These are phyloP conservation scores for Drosophila gunungcola DNA, from an alignment of 1,140 invertebrate genomes.

Conservation along the genomic window DNA sequence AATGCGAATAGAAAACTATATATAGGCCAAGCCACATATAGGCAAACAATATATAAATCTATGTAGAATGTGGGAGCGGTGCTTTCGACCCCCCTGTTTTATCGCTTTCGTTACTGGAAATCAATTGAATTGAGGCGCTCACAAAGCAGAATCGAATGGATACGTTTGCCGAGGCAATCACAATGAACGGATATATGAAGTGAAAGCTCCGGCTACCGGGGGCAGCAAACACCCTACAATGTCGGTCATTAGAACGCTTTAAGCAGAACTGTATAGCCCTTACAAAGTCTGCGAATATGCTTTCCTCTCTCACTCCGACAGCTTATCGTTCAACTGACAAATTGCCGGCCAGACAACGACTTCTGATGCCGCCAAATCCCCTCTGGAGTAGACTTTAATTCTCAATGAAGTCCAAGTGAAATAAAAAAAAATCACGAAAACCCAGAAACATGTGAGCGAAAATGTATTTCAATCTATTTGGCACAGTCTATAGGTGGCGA, in stretches of 20 bases:
- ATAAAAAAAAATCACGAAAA: slow-evolving; percentile 28
- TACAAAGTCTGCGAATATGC: slow-evolving; percentile 28
- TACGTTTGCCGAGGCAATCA: slow-evolving; percentile 56
- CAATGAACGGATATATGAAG: slow-evolving; percentile 47
- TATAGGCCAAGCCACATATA: slow-evolving; percentile 44
- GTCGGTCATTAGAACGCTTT: slow-evolving; percentile 70
- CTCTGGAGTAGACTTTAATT: slow-evolving; percentile 35
- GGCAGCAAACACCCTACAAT: slow-evolving; percentile 48
- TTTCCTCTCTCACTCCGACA: background rate
- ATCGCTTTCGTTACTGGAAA: slow-evolving; percentile 61
- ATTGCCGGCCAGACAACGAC: slow-evolving; percentile 55
- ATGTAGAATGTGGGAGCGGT: background rate
- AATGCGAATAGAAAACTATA: slow-evolving; percentile 23
- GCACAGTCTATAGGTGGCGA: slow-evolving; percentile 49
- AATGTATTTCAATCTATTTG: slow-evolving; percentile 79
- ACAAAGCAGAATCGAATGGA: slow-evolving; percentile 27
- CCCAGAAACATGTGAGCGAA: slow-evolving; percentile 52
- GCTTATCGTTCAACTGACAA: slow-evolving; percentile 59
- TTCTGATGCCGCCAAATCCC: slow-evolving; percentile 37
- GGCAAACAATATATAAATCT: slow-evolving; percentile 27
- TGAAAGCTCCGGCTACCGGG: slow-evolving; percentile 18
- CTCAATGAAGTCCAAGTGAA: slow-evolving; percentile 48
- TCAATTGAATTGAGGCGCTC: slow-evolving; percentile 62
- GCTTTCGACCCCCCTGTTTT: slow-evolving; percentile 32
- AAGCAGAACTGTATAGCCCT: slow-evolving; percentile 30